Base-by-base conservation (phyloP, 2,888 invertebrate species). In the Eilema caniola region DNA sequence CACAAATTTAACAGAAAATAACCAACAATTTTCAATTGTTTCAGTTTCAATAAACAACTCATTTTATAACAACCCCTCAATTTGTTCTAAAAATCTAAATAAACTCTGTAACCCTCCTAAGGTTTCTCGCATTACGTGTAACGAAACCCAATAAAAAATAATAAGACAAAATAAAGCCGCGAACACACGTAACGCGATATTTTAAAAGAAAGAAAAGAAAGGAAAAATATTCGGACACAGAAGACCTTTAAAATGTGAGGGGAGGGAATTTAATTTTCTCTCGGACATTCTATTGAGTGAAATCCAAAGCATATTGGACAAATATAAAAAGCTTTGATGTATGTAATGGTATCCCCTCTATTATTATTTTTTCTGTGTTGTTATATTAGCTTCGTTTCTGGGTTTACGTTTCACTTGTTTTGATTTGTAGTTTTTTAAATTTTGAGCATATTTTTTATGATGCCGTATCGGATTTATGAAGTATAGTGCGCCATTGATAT, bases 241-340 rank as follows among this genome's bases (percentile, higher is more conserved):
- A 92, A 93, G 90, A 91, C 94, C 93, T 94, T 93, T 93, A 94
- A 94, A 94, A 88, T 82, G 85, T 80, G 37, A 86, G 92, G 90
- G 86, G 88, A 85, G 83, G 81, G 91, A 94, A 95, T 95, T 95
- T 93, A 93, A 94, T 95, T 94, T 93, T 85, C 86, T 65, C 83
- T 80, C 86, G 89, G 92, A 90, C 93, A 88, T 87, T 86, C 88
- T 86, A 91, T 92, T 91, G 92, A 91, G 90, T 89, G 93, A 92
- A 95, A 94, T 94, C 92, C 89, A 87, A 92, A 94, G 92, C 93
- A 94, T 93, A 93, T 92, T 91, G 94, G 90, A 90, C 89, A 87
- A 85, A 88, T 90, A 87, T 86, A 89, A 86, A 88, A 88, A 86
- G 92, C 93, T 93, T 93, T 93, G 93, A 93, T 90, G 92, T 93